Percentiles rank a stretch among this genome's conserved stretches.
phyloP scores from a whole-genome alignment of 1,140 invertebrate species.

The Papilio xuthus region DNA sequence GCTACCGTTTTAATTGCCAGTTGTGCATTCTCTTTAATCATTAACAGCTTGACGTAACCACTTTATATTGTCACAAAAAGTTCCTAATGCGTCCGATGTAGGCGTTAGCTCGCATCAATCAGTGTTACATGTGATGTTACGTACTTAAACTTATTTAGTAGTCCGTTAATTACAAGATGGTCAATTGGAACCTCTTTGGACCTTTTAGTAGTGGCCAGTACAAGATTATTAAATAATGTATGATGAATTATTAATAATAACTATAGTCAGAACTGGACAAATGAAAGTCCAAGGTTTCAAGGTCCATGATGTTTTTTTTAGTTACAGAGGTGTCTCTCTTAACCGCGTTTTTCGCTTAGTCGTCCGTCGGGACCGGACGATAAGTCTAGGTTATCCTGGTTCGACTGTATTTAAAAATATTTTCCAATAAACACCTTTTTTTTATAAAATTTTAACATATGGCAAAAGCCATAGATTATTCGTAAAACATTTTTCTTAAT shows the following conservation, averaged over 20 bases:
- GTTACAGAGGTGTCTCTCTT: too few relatives aligned
- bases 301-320: too few relatives aligned
- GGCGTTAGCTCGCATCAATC: slow-evolving; percentile 16
- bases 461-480: too few relatives aligned
- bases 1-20: slow-evolving; percentile 38
- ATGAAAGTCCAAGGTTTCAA: too few relatives aligned
- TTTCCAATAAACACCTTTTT: too few relatives aligned
- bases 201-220: background rate
- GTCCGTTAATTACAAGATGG: background rate
- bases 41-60: slow-evolving; percentile 36
- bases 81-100: slow-evolving; percentile 10
- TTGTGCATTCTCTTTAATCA: slow-evolving; percentile 34
- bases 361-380: too few relatives aligned
- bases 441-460: background rate
- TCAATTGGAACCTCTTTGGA: background rate
- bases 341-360: too few relatives aligned
- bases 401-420: too few relatives aligned
- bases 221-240: background rate
- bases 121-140: background rate
- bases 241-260: background rate
- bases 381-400: too few relatives aligned
- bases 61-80: slow-evolving; percentile 36
- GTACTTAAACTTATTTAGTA: background rate
- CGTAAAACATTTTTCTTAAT: too few relatives aligned
- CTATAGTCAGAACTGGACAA: background rate